A percentile compares a stretch with the other conserved stretches of the same genome.
phyloP scores from a whole-genome alignment of 2,888 invertebrate genomes.

The Criorhina ranunculi region DNA sequence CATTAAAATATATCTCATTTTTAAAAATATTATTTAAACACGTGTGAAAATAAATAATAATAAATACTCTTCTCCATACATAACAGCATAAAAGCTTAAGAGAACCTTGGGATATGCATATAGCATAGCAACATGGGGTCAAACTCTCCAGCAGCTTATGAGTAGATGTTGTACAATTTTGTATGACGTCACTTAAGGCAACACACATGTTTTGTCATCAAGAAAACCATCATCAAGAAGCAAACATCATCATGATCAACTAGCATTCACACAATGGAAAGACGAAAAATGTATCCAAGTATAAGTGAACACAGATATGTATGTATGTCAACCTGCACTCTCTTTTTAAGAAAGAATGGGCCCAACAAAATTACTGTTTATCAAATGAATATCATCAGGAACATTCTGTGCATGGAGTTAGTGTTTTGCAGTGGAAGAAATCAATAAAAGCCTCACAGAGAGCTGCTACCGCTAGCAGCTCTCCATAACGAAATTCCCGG shows the following conservation, averaged over 20 bases:
- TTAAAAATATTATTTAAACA: too few relatives aligned
- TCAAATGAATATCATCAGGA: constrained; percentile 50
- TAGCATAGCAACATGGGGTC: constrained; percentile 61
- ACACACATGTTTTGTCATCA: constrained; percentile 50
- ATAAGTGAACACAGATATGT: constrained; percentile 34
- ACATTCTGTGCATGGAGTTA: constrained; percentile 55
- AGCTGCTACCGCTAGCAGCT: constrained; percentile 56
- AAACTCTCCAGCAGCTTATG: constrained; percentile 37
- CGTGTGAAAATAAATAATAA: too few relatives aligned
- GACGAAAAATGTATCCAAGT: constrained; percentile 36
- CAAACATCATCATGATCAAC: constrained; percentile 65
- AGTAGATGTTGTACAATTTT: constrained; percentile 38
- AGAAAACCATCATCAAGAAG: constrained; percentile 34
- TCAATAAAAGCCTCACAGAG: constrained; percentile 67
- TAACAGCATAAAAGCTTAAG: constrained; percentile 34
- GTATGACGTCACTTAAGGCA: constrained; percentile 64
- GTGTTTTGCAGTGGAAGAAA: constrained; percentile 70
- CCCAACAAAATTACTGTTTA: constrained; percentile 67
- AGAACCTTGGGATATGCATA: constrained; percentile 40
- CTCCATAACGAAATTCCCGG: constrained; percentile 82
- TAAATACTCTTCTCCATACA: not conserved
- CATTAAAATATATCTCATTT: not conserved
- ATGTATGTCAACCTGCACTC: constrained; percentile 47
- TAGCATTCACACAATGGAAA: constrained; percentile 30
- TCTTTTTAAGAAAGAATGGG: constrained; percentile 63